These are phyloP conservation scores for Reticulitermes speratus DNA, from an alignment of 1,140 invertebrate species.

Conservation along the genomic window DNA sequence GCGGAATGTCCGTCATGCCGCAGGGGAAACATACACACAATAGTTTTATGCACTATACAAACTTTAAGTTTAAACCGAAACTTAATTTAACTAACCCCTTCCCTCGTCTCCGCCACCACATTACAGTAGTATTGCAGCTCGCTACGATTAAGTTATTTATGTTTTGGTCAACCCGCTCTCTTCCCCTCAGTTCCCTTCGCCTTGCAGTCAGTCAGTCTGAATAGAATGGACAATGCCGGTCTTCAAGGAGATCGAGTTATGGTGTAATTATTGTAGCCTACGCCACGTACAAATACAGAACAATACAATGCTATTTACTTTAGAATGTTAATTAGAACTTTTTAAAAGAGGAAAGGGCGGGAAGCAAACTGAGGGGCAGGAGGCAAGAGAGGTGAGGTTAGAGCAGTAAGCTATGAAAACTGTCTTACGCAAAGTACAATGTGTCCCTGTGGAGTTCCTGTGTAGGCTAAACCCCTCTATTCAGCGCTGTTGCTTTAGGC, in stretches of 20 bases:
- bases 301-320: slow-evolving; percentile 13
- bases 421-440: slow-evolving; percentile 1
- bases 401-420: not conserved
- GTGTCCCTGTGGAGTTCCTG: not conserved
- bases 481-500: not conserved
- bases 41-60: slow-evolving; percentile 17
- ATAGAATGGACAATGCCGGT: slow-evolving; percentile 3
- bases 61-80: slow-evolving; percentile 13
- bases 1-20: slow-evolving; percentile 2
- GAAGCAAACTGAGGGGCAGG: not conserved
- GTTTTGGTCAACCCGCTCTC: not conserved
- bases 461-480: not conserved
- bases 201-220: not conserved
- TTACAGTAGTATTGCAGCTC: slow-evolving; percentile 11
- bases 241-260: slow-evolving; percentile 10
- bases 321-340: slow-evolving; percentile 12
- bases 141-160: slow-evolving; percentile 12
- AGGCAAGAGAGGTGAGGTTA: not conserved
- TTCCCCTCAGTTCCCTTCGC: not conserved
- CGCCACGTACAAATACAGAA: slow-evolving; percentile 5
- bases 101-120: not conserved
- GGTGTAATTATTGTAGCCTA: slow-evolving; percentile 12
- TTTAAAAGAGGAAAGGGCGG: not conserved
- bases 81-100: slow-evolving; percentile 11
- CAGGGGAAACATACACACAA: not conserved